Conservation (phyloP, 2,888 invertebrate genomes). For the Ophion obscuratus region DNA sequence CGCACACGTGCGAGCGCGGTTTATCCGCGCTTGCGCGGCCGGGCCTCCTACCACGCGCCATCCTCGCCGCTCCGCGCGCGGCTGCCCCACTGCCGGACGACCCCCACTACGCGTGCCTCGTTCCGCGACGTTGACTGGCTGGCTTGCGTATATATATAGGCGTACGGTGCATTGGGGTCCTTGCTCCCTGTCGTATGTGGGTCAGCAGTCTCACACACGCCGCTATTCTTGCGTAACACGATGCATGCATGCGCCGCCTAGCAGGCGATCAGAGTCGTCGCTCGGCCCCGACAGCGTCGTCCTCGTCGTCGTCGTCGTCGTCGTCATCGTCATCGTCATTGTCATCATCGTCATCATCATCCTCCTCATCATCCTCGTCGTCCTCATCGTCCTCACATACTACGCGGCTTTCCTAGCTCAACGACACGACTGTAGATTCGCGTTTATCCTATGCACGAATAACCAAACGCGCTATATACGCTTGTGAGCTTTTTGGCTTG, state of each 20-base stretch:
- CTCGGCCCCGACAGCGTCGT: constrained; percentile 34
- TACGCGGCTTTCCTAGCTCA: too few relatives aligned
- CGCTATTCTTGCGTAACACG: constrained; percentile 82
- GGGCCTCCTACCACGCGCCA: too few relatives aligned
- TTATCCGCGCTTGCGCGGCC: neutral
- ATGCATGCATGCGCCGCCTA: constrained; percentile 76
- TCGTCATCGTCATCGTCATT: constrained; percentile 34
- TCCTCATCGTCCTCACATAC: neutral
- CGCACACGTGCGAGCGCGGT: constrained; percentile 25
- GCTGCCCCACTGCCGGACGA: too few relatives aligned
- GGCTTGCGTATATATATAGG: constrained; percentile 49
- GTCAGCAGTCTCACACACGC: constrained; percentile 84
- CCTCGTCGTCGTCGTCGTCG: constrained; percentile 48
- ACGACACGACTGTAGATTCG: neutral
- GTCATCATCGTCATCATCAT: neutral
- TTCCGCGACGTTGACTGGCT: constrained; percentile 17
- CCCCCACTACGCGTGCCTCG: constrained; percentile 41
- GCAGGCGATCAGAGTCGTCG: constrained; percentile 59
- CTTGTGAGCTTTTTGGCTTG: constrained; percentile 13
- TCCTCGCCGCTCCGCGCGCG: too few relatives aligned
- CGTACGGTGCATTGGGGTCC: constrained; percentile 81
- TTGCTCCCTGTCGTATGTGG: constrained; percentile 84
- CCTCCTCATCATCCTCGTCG: constrained; percentile 36
- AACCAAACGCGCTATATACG: neutral
- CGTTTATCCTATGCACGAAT: neutral